Evolutionary conservation across 2,113 vertebrate species (phyloP), one percentile per base, ranked within the genome.

Genomic region (Athene noctua): DNA sequence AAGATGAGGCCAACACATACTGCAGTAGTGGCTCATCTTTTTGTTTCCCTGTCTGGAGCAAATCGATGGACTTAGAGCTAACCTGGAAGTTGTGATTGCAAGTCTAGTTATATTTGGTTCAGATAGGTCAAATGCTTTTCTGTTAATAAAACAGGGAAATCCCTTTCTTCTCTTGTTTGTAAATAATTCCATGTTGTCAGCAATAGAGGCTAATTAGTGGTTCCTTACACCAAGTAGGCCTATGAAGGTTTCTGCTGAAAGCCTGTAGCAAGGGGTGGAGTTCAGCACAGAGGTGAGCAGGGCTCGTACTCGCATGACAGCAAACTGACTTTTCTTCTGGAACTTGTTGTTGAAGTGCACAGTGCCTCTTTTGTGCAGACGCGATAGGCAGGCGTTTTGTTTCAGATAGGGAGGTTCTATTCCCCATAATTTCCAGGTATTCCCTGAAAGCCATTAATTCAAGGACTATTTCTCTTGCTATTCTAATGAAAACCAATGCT

Each of bases 81-180:
- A 42, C 11, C 8, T 1, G 2, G 42, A 75, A 63, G 8, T 40
- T 40, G 40, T 40, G 9, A 40, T 58, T 67, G 1, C 30, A 34
- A 58, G 23, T 61, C 27, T 51, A 40, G 34, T 77, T 90, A 23
- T 44, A 77, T 88, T 85, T 74, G n/a, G 34, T 54, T 25, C 75
- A 72, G 26, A 40, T 21, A 42, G 8, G 9, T 72, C 40, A 70
- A 8, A 16, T 44, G 9, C 9, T 40, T 40, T 99, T 97, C 98
- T 99, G 94, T 26, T 84, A 70, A 34, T 67, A 55, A 54, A 71
- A 34, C 2, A 4, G 7, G 13, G 34, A 67, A 78, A 84, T 84
- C 0, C 17, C 66, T 86, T 73, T 59, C 51, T 83, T 83, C 21
- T 77, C 9, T 44, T 58, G 3, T 71, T 68, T 71, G 4, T 84